Percentiles rank a stretch among this genome's conserved stretches.
phyloP scores from a whole-genome alignment of 2,797 vertebrate species.

The Pseudopleuronectes americanus region DNA sequence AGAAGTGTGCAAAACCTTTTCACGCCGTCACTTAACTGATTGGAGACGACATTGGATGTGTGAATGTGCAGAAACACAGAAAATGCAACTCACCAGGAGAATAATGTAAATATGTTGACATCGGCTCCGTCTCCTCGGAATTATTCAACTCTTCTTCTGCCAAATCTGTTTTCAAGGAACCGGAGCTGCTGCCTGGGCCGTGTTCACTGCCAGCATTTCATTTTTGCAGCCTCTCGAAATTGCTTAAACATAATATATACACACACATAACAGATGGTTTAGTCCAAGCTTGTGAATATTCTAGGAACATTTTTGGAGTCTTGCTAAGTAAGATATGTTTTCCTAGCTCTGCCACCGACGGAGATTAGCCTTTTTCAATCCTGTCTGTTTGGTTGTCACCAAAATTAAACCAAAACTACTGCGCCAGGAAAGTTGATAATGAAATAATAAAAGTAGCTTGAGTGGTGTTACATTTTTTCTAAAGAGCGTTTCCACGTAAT shows the following conservation, averaged over 20 bases:
- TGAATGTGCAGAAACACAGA: neutral
- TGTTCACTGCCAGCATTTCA: neutral
- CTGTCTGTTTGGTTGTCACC: too few species aligned
- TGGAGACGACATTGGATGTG: neutral
- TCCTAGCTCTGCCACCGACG: too few species aligned
- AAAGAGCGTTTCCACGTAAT: too few species aligned
- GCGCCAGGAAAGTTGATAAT: too few species aligned
- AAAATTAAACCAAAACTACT: too few species aligned
- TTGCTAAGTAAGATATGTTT: neutral
- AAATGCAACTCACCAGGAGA: neutral
- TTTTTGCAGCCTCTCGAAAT: neutral
- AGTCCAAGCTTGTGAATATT: neutral
- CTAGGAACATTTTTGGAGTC: neutral
- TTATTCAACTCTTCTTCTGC: neutral
- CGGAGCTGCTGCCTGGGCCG: neutral
- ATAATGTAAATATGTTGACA: neutral
- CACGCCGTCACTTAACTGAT: neutral
- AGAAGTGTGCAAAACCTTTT: neutral
- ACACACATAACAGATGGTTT: neutral
- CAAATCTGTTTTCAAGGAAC: neutral
- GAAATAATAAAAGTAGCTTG: too few species aligned
- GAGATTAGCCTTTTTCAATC: too few species aligned
- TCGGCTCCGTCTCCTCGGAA: neutral
- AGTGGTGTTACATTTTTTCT: too few species aligned
- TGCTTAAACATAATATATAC: neutral